Percentiles rank a stretch among this genome's conserved stretches.
These are phyloP conservation scores for Sebastes variabilis DNA, from an alignment of 2,797 vertebrate species.

Conservation along the genomic window DNA sequence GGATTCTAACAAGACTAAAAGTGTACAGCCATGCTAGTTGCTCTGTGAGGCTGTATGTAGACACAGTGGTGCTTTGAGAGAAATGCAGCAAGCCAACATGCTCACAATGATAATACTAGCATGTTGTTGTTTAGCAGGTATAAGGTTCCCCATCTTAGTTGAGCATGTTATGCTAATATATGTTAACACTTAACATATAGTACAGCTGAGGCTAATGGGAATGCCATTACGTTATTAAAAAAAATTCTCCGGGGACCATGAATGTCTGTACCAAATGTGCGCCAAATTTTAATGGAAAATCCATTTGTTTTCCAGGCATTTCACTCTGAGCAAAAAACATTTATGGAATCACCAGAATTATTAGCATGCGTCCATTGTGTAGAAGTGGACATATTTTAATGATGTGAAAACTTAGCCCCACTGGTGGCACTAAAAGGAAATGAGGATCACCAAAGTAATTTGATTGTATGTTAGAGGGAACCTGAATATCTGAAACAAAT, in stretches of 20 bases:
- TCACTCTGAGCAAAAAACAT: background rate
- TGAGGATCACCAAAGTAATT: background rate
- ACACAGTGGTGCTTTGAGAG: background rate
- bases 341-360: background rate
- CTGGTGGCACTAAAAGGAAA: too few species aligned
- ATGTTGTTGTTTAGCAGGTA: background rate
- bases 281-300: background rate
- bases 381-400: background rate
- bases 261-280: background rate
- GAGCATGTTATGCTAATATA: too few species aligned
- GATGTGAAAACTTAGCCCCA: background rate
- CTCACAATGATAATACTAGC: background rate
- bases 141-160: background rate
- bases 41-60: background rate
- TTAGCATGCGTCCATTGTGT: background rate
- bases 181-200: background rate
- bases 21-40: background rate
- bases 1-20: background rate
- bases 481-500: background rate
- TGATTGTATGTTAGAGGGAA: background rate
- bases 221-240: background rate
- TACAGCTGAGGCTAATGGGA: background rate
- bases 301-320: background rate
- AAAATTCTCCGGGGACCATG: too few species aligned
- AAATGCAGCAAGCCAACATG: background rate